Base-by-base conservation (phyloP, 2,113 vertebrate genomes). In the Actenoides lindsayi region DNA sequence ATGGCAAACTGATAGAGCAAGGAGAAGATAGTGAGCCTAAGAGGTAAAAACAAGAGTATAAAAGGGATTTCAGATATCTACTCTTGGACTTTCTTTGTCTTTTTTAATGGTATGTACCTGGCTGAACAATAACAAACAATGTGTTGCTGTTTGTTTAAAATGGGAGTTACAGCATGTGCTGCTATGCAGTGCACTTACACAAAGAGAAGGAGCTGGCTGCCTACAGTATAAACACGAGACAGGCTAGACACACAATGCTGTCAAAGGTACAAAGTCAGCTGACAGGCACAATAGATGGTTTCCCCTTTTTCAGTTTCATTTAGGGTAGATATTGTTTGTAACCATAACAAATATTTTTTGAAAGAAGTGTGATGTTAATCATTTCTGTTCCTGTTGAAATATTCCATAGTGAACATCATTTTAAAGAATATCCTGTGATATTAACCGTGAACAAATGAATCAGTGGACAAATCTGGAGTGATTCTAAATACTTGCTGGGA, bases 51-150 rank as follows among this genome's bases (percentile, higher is more conserved):
- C 21, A 37, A 62, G 42, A 80, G 18, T 37, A 13, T 24, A 51
- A 64, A 60, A 21, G 7, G 25, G 19, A 51, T 68, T 92, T 88
- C 59, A 35, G 30, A 23, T 28, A 13, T 17, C 25, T 46, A 19
- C 13, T 41, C 44, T 79, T 76, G 62, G 31, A 13, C 12, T 57
- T 54, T 30, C 30, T 54, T 21, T 59, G 28, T 27, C 24, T 63
- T 24, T 71, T 90, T 67, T 53, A 62, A 6, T 16, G 4, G 25
- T 25, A 42, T 6, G 18, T 76, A 54, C 27, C 63, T 27, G 7
- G 48, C n/a, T 56, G 60, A 41, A 16, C 13, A 53, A 0, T 7
- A 8, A 23, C 6, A 35, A 63, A 62, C 1, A 23, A 18, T 3
- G 42, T 6, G 35, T 14, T 50, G 51, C 30, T 78, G 5, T 35